Base-by-base conservation (phyloP, 2,797 vertebrate species). In the Poeciliopsis infans region DNA sequence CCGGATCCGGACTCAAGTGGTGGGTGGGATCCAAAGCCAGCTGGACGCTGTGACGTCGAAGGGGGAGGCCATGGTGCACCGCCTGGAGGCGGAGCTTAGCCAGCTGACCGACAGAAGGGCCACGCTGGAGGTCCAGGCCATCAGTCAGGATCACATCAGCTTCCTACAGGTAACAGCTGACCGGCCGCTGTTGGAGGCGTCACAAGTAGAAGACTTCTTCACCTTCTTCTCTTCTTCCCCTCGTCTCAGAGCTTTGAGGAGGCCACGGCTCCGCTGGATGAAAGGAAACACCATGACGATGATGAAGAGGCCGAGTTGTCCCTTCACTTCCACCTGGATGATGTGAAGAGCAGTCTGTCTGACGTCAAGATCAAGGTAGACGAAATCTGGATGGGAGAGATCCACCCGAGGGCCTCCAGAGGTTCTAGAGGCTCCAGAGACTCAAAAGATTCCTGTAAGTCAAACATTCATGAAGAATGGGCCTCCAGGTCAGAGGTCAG, bases 61-160 rank as follows among this genome's bases (percentile, higher is more conserved):
- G 77, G 96, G 95, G 57, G 91, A 86, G 72, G 80, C 86, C 70
- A 72, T 89, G 0, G 83, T 92, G 47, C 83, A 73, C 1, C 74
- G 71, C 1, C 69, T 95, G 86, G 94, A 95, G 92, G 69, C 20
- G 15, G 93, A 94, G 80, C 85, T 96, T 0, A 25, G 33, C 0
- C 81, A 89, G 82, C 83, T 96, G 80, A 80, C 20, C 20, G 89
- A 92, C 11, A 85, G 79, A 25, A 87, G 94, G 39, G 87, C 78
- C 1, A 79, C 46, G 0, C 91, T 96, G 79, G 95, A 95, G 83
- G 78, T 33, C 0, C 94, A 95, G 88, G 95, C 96, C 0, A 81
- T 90, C 66, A 94, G 94, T 39, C 94, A 96, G 70, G 96, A 96
- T 33, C 96, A 96, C 89, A 96, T 96, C 36, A 69, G 82, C 78